A percentile compares a stretch with the other conserved stretches of the same genome.
phyloP scores from a whole-genome alignment of 2,888 invertebrate species.

The Pristionchus exspectatus region DNA sequence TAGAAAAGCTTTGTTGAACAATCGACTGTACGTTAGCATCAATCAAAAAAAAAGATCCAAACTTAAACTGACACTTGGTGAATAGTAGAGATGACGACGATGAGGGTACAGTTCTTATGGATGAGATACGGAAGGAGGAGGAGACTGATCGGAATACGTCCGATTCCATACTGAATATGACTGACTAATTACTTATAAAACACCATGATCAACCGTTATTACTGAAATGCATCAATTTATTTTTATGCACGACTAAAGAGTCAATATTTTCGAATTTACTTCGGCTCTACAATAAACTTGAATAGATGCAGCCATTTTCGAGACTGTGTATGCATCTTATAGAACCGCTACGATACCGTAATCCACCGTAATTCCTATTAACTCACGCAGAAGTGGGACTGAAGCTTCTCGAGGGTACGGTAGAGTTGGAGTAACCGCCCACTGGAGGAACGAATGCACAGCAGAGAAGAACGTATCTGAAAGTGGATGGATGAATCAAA shows the following conservation, averaged over 20 bases:
- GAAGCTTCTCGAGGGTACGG: constrained; percentile 86
- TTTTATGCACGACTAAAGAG: no score
- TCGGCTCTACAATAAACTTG: no score
- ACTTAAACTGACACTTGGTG: constrained; percentile 31
- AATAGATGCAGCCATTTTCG: no score
- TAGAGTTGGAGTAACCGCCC: constrained; percentile 52
- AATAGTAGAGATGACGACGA: constrained; percentile 53
- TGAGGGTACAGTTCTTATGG: constrained; percentile 50
- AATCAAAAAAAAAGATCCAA: no score
- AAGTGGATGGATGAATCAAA: not conserved
- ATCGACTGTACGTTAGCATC: no score
- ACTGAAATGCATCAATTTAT: not conserved
- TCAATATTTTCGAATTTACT: not conserved
- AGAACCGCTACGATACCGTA: not conserved
- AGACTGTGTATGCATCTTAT: no score
- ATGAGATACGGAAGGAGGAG: constrained; percentile 61
- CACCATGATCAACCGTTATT: not conserved
- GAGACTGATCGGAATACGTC: constrained; percentile 67
- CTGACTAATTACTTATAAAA: not conserved
- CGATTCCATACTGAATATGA: constrained; percentile 60
- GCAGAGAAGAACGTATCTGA: constrained; percentile 85
- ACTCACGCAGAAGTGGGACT: constrained; percentile 84
- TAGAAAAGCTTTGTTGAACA: no score
- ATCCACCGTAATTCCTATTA: not conserved
- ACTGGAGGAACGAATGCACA: constrained; percentile 87